These are phyloP conservation scores for Chroicocephalus ridibundus DNA, from an alignment of 2,113 vertebrate species.

Conservation along the genomic window DNA sequence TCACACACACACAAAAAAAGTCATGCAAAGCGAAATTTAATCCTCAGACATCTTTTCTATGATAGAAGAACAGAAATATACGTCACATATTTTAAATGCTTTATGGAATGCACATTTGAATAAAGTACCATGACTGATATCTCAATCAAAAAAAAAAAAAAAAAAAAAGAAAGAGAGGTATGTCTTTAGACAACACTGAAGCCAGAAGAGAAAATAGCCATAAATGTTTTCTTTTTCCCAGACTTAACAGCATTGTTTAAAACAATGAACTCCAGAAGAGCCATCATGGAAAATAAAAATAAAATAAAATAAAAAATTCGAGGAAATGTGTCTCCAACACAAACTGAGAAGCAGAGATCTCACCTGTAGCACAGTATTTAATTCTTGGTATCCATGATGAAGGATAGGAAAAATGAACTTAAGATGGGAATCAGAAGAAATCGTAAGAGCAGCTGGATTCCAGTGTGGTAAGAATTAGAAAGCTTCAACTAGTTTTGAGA, in stretches of 20 bases:
- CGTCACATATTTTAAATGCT: background rate
- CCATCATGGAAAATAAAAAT: background rate
- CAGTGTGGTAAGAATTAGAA: background rate
- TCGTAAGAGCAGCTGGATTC: background rate
- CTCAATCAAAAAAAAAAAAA: no score
- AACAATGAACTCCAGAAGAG: background rate
- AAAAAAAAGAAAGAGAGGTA: background rate
- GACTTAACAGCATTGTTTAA: background rate
- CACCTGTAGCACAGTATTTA: background rate
- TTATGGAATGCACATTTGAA: background rate
- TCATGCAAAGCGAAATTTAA: background rate
- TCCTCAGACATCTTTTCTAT: background rate
- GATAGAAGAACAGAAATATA: background rate
- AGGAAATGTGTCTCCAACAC: background rate
- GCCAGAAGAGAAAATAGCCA: background rate
- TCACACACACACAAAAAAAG: background rate
- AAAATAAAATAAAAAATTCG: background rate
- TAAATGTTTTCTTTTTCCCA: background rate
- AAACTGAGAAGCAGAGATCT: background rate
- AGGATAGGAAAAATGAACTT: background rate
- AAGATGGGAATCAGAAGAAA: background rate
- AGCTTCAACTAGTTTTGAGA: background rate
- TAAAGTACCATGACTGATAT: background rate
- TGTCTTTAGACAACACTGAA: background rate
- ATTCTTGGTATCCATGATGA: background rate